phyloP scores from a whole-genome alignment of 2,797 vertebrate species.

The Kryptopterus vitreolus region DNA sequence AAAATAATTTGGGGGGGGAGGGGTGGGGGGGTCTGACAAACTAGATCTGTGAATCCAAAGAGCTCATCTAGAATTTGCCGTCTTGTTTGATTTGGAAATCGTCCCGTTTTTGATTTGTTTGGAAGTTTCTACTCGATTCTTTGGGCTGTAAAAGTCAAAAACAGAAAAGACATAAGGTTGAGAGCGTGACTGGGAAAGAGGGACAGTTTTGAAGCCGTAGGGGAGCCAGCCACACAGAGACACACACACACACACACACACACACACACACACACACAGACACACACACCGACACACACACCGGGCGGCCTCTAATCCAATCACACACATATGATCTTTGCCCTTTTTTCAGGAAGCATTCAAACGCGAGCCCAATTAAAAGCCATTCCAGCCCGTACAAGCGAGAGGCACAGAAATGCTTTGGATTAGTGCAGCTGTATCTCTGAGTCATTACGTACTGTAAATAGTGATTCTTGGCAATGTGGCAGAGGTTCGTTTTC shows the following conservation, averaged over 20 bases:
- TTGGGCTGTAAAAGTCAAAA: background rate
- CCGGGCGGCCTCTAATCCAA: constrained; percentile 74
- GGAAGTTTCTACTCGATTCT: too few species aligned
- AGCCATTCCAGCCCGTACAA: constrained; percentile 57
- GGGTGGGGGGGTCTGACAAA: too few species aligned
- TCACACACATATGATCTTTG: constrained; percentile 75
- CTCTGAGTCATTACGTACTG: background rate
- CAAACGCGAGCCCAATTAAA: constrained; percentile 71
- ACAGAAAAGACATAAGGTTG: constrained; percentile 12
- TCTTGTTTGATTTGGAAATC: background rate
- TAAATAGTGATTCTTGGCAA: background rate
- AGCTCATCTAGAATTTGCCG: background rate
- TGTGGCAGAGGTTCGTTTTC: background rate
- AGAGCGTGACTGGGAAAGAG: constrained; percentile 24
- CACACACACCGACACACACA: too few species aligned
- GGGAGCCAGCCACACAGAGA: constrained; percentile 62
- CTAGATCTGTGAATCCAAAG: background rate
- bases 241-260: too few species aligned
- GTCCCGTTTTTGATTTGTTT: too few species aligned
- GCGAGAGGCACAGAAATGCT: background rate
- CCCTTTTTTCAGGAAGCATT: constrained; percentile 75
- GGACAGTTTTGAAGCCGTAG: constrained; percentile 60
- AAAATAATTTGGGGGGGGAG: too few species aligned
- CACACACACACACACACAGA: too few species aligned
- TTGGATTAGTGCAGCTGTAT: background rate